Evolutionary conservation across 92 coral and sea anemone species (phyloP).

Genomic region (Parazoanthus atlanticus): DNA sequence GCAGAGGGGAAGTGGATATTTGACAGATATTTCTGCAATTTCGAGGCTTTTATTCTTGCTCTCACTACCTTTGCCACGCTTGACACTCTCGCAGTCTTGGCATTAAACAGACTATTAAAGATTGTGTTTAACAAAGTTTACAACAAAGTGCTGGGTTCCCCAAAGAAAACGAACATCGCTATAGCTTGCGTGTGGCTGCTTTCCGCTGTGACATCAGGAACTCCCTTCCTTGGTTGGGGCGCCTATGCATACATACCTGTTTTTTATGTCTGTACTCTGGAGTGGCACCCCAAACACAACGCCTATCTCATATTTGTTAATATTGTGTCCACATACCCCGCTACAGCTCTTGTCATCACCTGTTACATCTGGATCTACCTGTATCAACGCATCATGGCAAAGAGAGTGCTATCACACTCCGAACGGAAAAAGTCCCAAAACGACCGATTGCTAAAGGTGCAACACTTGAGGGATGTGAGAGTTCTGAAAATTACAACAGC

Average conservation of each 20-base stretch:
- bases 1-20: slow-evolving; percentile 32
- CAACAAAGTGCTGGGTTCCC: slow-evolving; percentile 19
- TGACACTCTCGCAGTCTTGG: slow-evolving; percentile 9
- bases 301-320: slow-evolving; percentile 20
- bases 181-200: slow-evolving; percentile 20
- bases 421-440: not conserved
- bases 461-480: not conserved
- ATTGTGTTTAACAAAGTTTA: slow-evolving; percentile 22
- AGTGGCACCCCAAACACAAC: slow-evolving; percentile 36
- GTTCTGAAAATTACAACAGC: slow-evolving; percentile 23
- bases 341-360: slow-evolving; percentile 5
- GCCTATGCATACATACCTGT: slow-evolving; percentile 19
- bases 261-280: slow-evolving; percentile 22
- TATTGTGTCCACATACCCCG: slow-evolving; percentile 25
- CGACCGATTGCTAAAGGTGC: not conserved
- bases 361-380: slow-evolving; percentile 26
- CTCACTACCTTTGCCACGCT: slow-evolving; percentile 30
- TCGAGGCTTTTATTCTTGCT: slow-evolving; percentile 21
- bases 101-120: slow-evolving; percentile 18
- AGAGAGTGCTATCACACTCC: not conserved
- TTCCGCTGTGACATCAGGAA: slow-evolving; percentile 4
- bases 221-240: slow-evolving; percentile 27
- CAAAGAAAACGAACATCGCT: slow-evolving; percentile 20
- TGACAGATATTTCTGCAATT: not conserved
- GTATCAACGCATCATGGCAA: not conserved